phyloP scores from a whole-genome alignment of 1,140 invertebrate species.

The Xylocopa sonorina region DNA sequence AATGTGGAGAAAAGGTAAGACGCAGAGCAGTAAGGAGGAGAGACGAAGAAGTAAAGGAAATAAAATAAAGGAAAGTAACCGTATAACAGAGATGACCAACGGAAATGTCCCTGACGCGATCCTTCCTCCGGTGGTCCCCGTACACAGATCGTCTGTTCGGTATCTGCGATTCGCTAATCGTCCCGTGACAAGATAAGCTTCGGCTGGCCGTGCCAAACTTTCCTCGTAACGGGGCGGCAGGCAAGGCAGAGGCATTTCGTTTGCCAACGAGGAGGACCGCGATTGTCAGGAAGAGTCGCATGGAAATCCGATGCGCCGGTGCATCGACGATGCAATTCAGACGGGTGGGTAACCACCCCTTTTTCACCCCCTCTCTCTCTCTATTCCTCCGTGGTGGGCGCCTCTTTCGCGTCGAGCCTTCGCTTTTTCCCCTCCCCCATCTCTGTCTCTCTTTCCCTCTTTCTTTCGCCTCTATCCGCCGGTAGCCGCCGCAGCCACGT shows the following conservation, averaged over 20 bases:
- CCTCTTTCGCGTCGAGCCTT: slow-evolving; percentile 42
- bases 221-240: slow-evolving; percentile 59
- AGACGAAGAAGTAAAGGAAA: background rate
- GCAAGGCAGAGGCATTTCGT: slow-evolving; percentile 53
- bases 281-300: slow-evolving; percentile 67
- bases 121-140: slow-evolving; percentile 70
- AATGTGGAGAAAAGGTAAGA: background rate
- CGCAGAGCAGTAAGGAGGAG: background rate
- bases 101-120: background rate
- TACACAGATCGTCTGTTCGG: slow-evolving; percentile 52
- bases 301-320: slow-evolving; percentile 70
- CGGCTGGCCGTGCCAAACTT: slow-evolving; percentile 62
- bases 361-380: background rate
- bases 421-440: slow-evolving; percentile 35
- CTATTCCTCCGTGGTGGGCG: slow-evolving; percentile 54
- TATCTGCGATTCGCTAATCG: slow-evolving; percentile 59
- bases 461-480: slow-evolving; percentile 2
- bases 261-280: slow-evolving; percentile 57
- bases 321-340: slow-evolving; percentile 70
- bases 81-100: background rate
- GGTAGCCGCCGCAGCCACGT: background rate
- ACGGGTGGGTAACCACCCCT: slow-evolving; percentile 58
- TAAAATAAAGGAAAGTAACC: slow-evolving; percentile 9
- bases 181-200: slow-evolving; percentile 62
- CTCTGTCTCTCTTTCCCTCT: slow-evolving; percentile 59